Conservation (phyloP, 2,888 invertebrate species). For the Ochlodes sylvanus region DNA sequence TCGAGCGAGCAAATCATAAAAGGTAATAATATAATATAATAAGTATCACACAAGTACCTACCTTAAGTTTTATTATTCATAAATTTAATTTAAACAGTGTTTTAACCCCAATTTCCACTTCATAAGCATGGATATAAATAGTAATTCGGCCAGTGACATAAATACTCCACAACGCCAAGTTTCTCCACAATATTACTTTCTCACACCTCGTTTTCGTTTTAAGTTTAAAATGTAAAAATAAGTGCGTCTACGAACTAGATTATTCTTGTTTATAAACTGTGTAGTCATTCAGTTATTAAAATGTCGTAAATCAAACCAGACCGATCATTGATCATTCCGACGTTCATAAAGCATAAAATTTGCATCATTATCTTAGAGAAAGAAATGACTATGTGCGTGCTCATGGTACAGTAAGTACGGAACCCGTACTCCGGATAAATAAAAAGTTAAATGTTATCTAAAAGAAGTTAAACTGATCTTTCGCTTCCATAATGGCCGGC, state of each 20-base stretch:
- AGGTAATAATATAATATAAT: no score
- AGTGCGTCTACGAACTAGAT: conserved; percentile 10
- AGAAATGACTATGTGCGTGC: background rate
- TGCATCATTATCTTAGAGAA: conserved; percentile 27
- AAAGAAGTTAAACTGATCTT: no score
- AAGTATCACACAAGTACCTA: background rate
- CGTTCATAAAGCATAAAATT: conserved; percentile 18
- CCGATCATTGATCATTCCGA: conserved; percentile 23
- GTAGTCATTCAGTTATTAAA: conserved; percentile 9
- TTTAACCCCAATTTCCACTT: conserved; percentile 4
- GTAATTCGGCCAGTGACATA: background rate
- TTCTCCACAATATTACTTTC: background rate
- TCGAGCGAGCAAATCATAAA: no score
- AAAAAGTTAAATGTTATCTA: no score
- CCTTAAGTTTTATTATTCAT: background rate
- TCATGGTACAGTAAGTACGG: background rate
- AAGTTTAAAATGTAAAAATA: conserved; percentile 2
- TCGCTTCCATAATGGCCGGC: no score
- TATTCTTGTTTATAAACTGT: background rate
- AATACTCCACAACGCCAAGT: background rate
- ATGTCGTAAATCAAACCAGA: conserved; percentile 10
- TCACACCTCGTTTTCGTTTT: conserved; percentile 4
- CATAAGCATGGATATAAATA: background rate
- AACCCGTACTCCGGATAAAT: background rate
- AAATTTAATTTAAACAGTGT: background rate